Evolutionary conservation across 1,140 invertebrate genomes (phyloP).

Genomic region (Plectrocnemia conspersa): DNA sequence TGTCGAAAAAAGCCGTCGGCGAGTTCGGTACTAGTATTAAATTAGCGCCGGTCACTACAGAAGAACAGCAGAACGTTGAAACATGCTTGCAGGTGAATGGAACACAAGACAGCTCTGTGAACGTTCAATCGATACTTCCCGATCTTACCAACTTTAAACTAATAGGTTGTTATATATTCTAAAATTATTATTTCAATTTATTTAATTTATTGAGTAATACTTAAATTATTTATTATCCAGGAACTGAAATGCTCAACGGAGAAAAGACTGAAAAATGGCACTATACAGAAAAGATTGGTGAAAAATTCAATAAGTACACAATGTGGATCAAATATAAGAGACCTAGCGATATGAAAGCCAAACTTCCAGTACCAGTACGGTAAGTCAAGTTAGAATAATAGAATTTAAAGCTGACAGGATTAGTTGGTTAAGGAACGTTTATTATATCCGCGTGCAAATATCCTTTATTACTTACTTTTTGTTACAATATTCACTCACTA

Average conservation of each 20-base stretch:
- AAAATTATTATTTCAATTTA: slow-evolving; percentile 19
- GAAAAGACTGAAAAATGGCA: slow-evolving; percentile 70
- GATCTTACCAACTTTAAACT: slow-evolving; percentile 70
- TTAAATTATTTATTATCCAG: slow-evolving; percentile 45
- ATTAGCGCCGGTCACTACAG: slow-evolving; percentile 81
- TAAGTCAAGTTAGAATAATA: too few species aligned
- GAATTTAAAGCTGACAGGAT: too few species aligned
- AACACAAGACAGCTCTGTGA: slow-evolving; percentile 55
- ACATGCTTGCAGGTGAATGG: slow-evolving; percentile 87
- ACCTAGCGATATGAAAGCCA: slow-evolving; percentile 40
- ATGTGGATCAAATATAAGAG: slow-evolving; percentile 75
- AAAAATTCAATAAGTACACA: slow-evolving; percentile 84
- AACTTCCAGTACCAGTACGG: slow-evolving; percentile 52
- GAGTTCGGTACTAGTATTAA: slow-evolving; percentile 73
- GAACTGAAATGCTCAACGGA: slow-evolving; percentile 62
- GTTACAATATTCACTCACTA: too few species aligned
- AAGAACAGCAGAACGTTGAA: slow-evolving; percentile 61
- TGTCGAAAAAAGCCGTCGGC: slow-evolving; percentile 53
- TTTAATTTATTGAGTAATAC: too few species aligned
- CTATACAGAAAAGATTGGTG: slow-evolving; percentile 59
- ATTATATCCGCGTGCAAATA: too few species aligned
- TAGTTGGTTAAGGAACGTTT: too few species aligned
- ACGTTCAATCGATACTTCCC: slow-evolving; percentile 76
- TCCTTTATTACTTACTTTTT: too few species aligned
- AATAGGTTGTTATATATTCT: slow-evolving; percentile 25